Conservation (phyloP, 2,888 invertebrate genomes). For the Exephanes ischioxanthus region DNA sequence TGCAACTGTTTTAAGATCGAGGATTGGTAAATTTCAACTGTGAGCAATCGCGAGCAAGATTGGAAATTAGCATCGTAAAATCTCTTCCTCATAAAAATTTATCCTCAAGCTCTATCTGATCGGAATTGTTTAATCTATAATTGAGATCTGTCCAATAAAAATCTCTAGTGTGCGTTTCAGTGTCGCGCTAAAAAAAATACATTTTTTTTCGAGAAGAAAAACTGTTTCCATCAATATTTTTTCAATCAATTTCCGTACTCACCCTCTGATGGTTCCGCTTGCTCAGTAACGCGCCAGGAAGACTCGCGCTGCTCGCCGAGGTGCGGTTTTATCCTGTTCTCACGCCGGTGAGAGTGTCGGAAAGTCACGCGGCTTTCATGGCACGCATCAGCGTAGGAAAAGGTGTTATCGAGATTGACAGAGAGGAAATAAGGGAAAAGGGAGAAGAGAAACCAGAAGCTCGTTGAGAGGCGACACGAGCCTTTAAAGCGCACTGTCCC, state of each 20-base stretch:
- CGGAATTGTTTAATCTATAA: too few species aligned
- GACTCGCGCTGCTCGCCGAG: constrained; percentile 27
- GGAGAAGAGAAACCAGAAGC: constrained; percentile 9
- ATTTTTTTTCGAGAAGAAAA: neutral
- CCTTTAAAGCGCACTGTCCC: constrained; percentile 20
- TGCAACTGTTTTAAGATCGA: too few species aligned
- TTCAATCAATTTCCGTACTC: constrained; percentile 45
- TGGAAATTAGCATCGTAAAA: too few species aligned
- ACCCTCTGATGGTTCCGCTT: constrained; percentile 70
- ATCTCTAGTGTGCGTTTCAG: too few species aligned
- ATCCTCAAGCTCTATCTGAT: too few species aligned
- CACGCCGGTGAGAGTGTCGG: constrained; percentile 24
- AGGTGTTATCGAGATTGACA: constrained; percentile 9
- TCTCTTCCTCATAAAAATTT: too few species aligned
- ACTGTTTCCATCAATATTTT: neutral
- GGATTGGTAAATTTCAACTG: too few species aligned
- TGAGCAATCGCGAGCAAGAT: too few species aligned
- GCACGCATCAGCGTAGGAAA: constrained; percentile 16
- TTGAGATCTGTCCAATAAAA: too few species aligned
- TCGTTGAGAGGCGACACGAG: constrained; percentile 4
- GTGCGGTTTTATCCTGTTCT: constrained; percentile 23
- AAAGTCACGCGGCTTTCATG: constrained; percentile 49
- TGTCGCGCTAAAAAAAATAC: too few species aligned
- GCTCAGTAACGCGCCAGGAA: constrained; percentile 68
- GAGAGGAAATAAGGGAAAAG: neutral